These are phyloP conservation scores for Poeciliopsis retropinna DNA, from an alignment of 2,113 vertebrate species.

Conservation along the genomic window DNA sequence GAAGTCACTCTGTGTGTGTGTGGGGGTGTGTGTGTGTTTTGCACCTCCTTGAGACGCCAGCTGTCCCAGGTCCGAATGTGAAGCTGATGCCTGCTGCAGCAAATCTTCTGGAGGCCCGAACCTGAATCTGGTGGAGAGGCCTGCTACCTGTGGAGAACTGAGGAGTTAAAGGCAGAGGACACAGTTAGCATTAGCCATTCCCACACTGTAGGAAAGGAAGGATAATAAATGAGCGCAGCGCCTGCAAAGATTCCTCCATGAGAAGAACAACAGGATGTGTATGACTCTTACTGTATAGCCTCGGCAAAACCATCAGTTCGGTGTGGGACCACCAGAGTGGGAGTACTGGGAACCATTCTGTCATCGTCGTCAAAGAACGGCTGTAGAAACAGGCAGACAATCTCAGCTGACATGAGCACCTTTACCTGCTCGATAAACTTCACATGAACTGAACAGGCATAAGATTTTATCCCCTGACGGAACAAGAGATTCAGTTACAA, in stretches of 20 bases:
- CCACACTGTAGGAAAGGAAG: background rate
- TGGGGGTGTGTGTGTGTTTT: background rate
- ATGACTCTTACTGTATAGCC: slow-evolving; percentile 91
- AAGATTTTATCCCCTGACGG: too few relatives aligned
- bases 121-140: slow-evolving; percentile 90
- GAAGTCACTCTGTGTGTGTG: background rate
- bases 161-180: background rate
- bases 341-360: slow-evolving; percentile 97
- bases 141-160: slow-evolving; percentile 97
- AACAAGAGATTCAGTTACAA: too few relatives aligned
- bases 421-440: too few relatives aligned
- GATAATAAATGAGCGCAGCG: background rate
- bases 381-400: slow-evolving; percentile 78
- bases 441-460: background rate
- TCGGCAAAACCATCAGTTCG: slow-evolving; percentile 98
- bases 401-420: background rate
- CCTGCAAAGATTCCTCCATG: background rate
- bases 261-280: background rate
- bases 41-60: slow-evolving; percentile 97
- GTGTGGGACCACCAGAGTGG: slow-evolving; percentile 95
- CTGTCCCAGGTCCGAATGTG: slow-evolving; percentile 95
- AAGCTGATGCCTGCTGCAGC: slow-evolving; percentile 88
- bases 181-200: background rate
- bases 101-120: slow-evolving; percentile 98
- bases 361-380: slow-evolving; percentile 99